These are phyloP conservation scores for Asarcornis scutulata DNA, from an alignment of 2,113 vertebrate species.

Conservation along the genomic window DNA sequence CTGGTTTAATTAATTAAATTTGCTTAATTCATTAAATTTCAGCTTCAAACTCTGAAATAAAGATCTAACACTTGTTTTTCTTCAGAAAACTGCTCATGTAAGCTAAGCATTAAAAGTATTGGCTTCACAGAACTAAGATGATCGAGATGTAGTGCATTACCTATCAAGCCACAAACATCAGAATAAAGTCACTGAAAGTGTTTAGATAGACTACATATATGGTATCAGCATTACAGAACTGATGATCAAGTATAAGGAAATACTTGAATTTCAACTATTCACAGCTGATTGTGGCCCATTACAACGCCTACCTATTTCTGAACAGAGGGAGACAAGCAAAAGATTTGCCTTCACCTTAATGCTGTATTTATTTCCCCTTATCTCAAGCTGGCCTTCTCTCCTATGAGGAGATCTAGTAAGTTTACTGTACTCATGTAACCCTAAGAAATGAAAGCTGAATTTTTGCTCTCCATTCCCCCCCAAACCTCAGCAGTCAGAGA, in stretches of 20 bases:
- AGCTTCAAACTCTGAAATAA: background rate
- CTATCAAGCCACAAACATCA: background rate
- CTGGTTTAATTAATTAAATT: background rate
- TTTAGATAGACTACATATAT: background rate
- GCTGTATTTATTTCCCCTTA: background rate
- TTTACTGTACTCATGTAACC: background rate
- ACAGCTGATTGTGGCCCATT: background rate
- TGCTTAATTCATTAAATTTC: background rate
- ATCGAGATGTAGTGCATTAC: background rate
- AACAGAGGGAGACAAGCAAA: background rate
- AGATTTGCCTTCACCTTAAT: background rate
- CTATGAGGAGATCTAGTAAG: background rate
- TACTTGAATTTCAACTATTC: background rate
- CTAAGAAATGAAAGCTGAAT: background rate
- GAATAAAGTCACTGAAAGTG: background rate
- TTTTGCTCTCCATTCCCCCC: background rate
- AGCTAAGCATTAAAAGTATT: background rate
- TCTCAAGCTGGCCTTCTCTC: background rate
- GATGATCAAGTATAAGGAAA: background rate
- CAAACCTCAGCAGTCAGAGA: background rate
- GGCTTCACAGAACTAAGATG: background rate
- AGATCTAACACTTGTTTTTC: background rate
- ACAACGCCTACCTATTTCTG: background rate
- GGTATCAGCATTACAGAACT: background rate
- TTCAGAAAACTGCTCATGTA: background rate